A percentile compares a stretch with the other conserved stretches of the same genome.
These are phyloP conservation scores for Mesoclemmys tuberculata DNA, from an alignment of 2,113 vertebrate species.

Conservation along the genomic window DNA sequence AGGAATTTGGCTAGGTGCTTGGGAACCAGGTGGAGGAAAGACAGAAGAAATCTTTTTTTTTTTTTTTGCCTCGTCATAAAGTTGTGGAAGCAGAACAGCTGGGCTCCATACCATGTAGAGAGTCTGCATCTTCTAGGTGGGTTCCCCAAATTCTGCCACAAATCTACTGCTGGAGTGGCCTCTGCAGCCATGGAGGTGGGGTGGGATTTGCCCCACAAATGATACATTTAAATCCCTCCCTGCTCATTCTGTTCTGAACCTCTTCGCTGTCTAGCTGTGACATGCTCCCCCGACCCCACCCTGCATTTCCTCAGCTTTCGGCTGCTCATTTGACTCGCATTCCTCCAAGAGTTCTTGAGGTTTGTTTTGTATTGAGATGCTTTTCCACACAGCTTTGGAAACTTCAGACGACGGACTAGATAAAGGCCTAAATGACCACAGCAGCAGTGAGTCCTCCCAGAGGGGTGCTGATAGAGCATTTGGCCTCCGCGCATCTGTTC, in stretches of 20 bases:
- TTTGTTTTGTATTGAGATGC: too few relatives aligned
- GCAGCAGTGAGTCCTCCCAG: too few relatives aligned
- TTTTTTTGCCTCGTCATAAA: background rate
- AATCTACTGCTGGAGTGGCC: background rate
- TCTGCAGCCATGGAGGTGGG: background rate
- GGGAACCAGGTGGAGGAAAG: background rate
- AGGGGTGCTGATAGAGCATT: too few relatives aligned
- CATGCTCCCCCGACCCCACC: background rate
- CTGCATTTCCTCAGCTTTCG: too few relatives aligned
- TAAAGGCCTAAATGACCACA: too few relatives aligned
- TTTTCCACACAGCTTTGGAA: too few relatives aligned
- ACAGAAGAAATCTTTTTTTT: background rate
- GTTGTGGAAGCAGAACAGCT: background rate
- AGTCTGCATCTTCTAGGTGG: background rate
- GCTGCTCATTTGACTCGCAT: too few relatives aligned
- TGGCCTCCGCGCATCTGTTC: too few relatives aligned
- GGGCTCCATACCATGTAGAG: background rate
- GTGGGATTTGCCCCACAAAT: background rate
- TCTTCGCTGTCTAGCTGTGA: background rate
- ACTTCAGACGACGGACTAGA: too few relatives aligned
- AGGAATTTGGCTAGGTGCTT: background rate
- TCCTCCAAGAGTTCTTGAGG: too few relatives aligned
- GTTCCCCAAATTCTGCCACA: background rate
- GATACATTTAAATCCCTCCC: background rate
- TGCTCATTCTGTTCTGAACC: background rate